Evolutionary conservation across 2,797 vertebrate species (phyloP), one percentile per base, ranked within the genome.

Genomic region (Etheostoma nigrum): DNA sequence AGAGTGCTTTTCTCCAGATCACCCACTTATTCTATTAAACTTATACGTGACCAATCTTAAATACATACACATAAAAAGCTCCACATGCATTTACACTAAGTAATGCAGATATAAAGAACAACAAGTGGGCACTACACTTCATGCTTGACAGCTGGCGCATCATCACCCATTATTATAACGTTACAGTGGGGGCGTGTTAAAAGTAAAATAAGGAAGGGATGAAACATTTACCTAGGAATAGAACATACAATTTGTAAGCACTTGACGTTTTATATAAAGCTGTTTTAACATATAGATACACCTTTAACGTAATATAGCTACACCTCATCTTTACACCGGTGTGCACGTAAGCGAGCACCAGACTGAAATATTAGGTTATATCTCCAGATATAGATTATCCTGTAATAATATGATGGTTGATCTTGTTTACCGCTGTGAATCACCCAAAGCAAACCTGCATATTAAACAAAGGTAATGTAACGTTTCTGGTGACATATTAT

Each of bases 401-500:
- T 25, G 9, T 21, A 4, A 25, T 54, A 10, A 0, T 40, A 54
- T 14, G 1, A 57, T 15, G 0, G 4, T 30, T 52, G 6, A 7
- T 49, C 1, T 25, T 14, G 13, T 71, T 42, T 70, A 9, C 8
- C 4, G 25, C 0, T 18, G 16, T 10, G 1, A 27, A 52, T 53
- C 16, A 49, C 1, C 2, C 19, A 44, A 68, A 61, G 19, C 10
- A 25, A 61, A 68, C 0, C 16, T 61, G 45, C 12, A 70, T 42
- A 66, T 72, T 2, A 76, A 74, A 88, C 59, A 80, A 87, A 78
- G 59, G 63, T 70, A 6, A 67, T 53, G 3, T 40, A 40, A 40
- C 36, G 36, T 40, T 40, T 12, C 36, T 44, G 7, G 12, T 44
- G 47, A 53, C 66, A 0, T 70, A 15, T 4, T 4, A 25, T 44